Evolutionary conservation across 1,140 invertebrate genomes (phyloP).

Genomic region (Oncopeltus fasciatus): DNA sequence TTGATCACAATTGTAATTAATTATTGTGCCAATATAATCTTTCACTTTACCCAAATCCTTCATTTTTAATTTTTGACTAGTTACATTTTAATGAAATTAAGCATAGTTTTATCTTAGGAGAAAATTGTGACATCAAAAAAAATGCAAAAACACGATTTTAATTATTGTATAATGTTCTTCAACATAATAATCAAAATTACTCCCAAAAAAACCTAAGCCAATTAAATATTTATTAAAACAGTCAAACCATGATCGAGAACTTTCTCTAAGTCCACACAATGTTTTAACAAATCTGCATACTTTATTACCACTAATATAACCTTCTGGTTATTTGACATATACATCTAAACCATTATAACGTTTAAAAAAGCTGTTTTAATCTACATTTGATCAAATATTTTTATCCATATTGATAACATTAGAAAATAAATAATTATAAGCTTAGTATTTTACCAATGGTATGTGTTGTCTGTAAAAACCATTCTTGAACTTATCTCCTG

Average conservation of each 20-base stretch:
- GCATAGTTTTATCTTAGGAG: neutral
- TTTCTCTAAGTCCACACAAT: neutral
- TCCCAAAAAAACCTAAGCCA: too few relatives aligned
- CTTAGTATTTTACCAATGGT: neutral
- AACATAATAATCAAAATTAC: too few relatives aligned
- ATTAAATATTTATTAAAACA: too few relatives aligned
- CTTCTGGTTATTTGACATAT: neutral
- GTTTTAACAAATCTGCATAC: neutral
- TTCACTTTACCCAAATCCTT: neutral
- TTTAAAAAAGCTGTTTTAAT: neutral
- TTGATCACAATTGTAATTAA: neutral
- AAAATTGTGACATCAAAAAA: neutral
- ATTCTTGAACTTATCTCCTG: too few relatives aligned
- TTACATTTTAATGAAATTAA: neutral
- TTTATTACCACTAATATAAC: neutral
- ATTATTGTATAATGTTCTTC: neutral
- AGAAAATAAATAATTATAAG: neutral
- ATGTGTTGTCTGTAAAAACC: too few relatives aligned
- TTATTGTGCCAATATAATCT: neutral
- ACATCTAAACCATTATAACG: neutral
- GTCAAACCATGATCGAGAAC: too few relatives aligned
- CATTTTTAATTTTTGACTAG: neutral
- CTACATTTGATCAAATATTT: neutral
- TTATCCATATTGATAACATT: neutral
- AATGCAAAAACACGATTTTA: neutral